Evolutionary conservation across 92 coral and sea anemone genomes (phyloP), one percentile per base, ranked within the genome.

Genomic region (Isaurus tuberculatus): DNA sequence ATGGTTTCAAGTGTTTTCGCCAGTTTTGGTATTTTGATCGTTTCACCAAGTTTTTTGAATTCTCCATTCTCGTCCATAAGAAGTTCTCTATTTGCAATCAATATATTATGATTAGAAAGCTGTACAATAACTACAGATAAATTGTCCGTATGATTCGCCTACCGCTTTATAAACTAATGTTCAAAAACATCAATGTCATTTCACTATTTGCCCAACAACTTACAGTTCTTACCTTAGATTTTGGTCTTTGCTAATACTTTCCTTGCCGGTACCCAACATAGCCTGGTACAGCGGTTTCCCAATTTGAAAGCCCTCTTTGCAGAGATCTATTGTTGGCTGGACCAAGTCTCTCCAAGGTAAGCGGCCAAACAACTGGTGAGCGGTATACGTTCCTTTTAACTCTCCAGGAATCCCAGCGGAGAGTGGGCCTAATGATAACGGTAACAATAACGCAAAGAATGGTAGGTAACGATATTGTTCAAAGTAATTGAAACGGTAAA

Each of bases 361-460:
- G 22, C 65, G 48, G 27, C 90, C 90, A 64, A 79, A 84, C 78
- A 32, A 70, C 79, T 46, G 5, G 75, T 84, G 79, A 22, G 86
- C 86, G 11, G 27, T 71, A 32, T 80, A 80, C 70, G 60, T 43
- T 8, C 81, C 90, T 30, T 48, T 79, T 2, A 86, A 44, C 40
- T 86, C 90, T 2, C 90, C 90, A 16, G 90, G 90, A 19, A 86
- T 72, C 5, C 90, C 90, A 26, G 70, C 65, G 37, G 90, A 51
- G 11, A 79, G 20, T 19, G 90, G 81, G 7, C 90, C 90, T 86
- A 58, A 22, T 1, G 28, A 22, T 8, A 30, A 16, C 7, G n/a
- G n/a, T 1, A 51, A 7, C 13, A 46, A 0, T 8, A 5, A 49
- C 58, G 58, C 19, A 0, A 49, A 49, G 46, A 42, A 42, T 42